Base-by-base conservation (phyloP, 2,113 vertebrate species). In the Strigops habroptila region DNA sequence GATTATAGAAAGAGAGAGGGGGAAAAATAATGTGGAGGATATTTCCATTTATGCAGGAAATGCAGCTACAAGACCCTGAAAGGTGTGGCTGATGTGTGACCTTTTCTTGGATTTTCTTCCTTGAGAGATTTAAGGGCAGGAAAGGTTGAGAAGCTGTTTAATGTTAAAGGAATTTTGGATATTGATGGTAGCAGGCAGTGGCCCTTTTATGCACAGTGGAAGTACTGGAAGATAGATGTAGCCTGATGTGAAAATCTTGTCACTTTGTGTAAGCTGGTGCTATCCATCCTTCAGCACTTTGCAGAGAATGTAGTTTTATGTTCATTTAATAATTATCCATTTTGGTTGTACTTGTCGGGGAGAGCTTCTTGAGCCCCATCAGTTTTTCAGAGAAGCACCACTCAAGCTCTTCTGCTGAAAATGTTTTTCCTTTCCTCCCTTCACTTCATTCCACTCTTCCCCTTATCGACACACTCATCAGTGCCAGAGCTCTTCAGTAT, bases 401-500 rank as follows among this genome's bases (percentile, higher is more conserved):
- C 98, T 98, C 98, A 98, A 96, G 97, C 98, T 97, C 97, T 98
- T 98, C 96, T 97, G 97, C 98, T 97, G 97, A 97, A 97, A 97
- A 98, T 98, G 98, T 98, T 98, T 98, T 98, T 98, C 97, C 98
- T 98, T 97, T 96, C 93, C 97, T 97, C 96, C 98, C 97, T 98
- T 97, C 96, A 96, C 97, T 97, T 97, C 98, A 97, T 97, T 96
- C 98, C 97, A 97, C 98, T 98, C 97, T 98, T 97, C 97, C 97
- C 97, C 97, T 98, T 98, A 98, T 98, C 98, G 98, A 98, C 97
- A 95, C 97, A 98, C 98, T 98, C 98, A 98, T 98, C 98, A 98
- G 98, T 97, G 98, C 98, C 98, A 98, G 97, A 98, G 98, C 99
- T 99, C 98, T 98, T 99, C 99, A 99, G 99, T 99, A 99, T 99